Evolutionary conservation across 2,888 invertebrate genomes (phyloP), one percentile per base, ranked within the genome.

Genomic region (Clitarchus hookeri): DNA sequence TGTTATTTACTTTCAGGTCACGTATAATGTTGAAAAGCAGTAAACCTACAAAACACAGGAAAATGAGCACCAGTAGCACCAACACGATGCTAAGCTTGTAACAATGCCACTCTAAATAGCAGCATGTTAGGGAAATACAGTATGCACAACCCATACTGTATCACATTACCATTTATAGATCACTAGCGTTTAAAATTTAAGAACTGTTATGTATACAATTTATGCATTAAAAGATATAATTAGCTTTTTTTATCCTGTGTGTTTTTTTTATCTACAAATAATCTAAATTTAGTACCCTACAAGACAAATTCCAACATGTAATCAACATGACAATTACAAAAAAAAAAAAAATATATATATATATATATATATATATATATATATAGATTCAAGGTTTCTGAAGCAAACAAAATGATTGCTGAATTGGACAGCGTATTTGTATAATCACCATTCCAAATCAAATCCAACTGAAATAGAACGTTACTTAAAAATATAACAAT

Each of bases 1-100:
- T 44, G 27, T 84, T 36, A 36, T 25, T n/a, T 84, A 25, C 48
- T 85, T 85, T 16, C 65, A 86, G 86, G 84, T 53, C 86, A n/a
- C 83, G 86, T 25, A 83, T 44, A 27, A 44, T 86, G 16, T 44
- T 44, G 27, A 86, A 86, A 53, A 85, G 83, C 65, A 36, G 83
- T 54, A 84, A 83, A 12, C 78, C 23, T 54, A 77, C 84, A 78
- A 83, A 80, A 85, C 44, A 13, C 44, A 85, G 85, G 77, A 85
- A 85, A 77, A 77, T 54, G 83, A 36, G 44, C 27, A 85, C 84
- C 26, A 54, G 65, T 27, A 53, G 82, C 44, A 65, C 83, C 54
- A 84, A 84, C 53, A 83, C 77, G 27, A 65, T 54, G 53, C n/a
- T 23, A 77, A 13, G 26, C 79, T 85, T 79, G 79, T 80, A 85